A percentile compares a stretch with the other conserved stretches of the same genome.
These are phyloP conservation scores for Pteronotus mesoamericanus DNA, from an alignment of 2,797 vertebrate genomes.

Conservation along the genomic window DNA sequence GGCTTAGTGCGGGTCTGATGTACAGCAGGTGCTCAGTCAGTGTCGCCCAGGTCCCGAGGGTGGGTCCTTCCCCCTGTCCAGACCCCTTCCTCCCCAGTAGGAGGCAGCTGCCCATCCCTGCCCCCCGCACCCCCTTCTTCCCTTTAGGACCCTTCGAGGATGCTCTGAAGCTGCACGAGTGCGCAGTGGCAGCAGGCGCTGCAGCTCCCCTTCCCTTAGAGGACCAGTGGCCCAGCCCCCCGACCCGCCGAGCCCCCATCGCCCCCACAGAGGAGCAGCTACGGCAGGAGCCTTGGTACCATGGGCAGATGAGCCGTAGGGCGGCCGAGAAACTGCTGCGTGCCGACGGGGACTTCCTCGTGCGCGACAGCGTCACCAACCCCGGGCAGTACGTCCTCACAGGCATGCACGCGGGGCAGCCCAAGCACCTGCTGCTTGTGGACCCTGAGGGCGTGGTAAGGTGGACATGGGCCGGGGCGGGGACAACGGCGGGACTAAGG, in stretches of 20 bases:
- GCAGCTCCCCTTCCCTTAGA: conserved; percentile 79
- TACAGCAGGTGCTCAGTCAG: neutral
- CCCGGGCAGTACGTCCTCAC: conserved; percentile 97
- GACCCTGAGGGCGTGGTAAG: conserved; percentile 98
- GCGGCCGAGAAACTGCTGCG: conserved; percentile 93
- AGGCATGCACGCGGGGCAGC: conserved; percentile 94
- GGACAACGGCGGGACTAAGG: neutral
- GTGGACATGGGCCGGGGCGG: neutral
- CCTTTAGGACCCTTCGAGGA: conserved; percentile 94
- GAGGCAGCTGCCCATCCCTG: neutral
- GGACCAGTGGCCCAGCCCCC: conserved; percentile 95
- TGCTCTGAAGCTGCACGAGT: conserved; percentile 92
- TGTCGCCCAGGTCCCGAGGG: neutral
- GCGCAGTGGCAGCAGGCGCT: conserved; percentile 68
- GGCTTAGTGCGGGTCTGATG: accelerated
- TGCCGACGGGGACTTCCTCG: conserved; percentile 93
- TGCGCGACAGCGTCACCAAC: conserved; percentile 95
- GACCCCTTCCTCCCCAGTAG: neutral
- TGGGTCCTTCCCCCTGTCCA: neutral
- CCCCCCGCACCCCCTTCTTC: neutral
- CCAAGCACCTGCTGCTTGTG: conserved; percentile 95
- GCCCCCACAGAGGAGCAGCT: conserved; percentile 97
- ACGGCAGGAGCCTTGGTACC: conserved; percentile 93
- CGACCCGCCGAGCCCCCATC: conserved; percentile 90
- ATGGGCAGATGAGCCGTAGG: conserved; percentile 94